A percentile compares a stretch with the other conserved stretches of the same genome.
Conservation (phyloP, 2,888 invertebrate species). For the Pristionchus exspectatus region DNA sequence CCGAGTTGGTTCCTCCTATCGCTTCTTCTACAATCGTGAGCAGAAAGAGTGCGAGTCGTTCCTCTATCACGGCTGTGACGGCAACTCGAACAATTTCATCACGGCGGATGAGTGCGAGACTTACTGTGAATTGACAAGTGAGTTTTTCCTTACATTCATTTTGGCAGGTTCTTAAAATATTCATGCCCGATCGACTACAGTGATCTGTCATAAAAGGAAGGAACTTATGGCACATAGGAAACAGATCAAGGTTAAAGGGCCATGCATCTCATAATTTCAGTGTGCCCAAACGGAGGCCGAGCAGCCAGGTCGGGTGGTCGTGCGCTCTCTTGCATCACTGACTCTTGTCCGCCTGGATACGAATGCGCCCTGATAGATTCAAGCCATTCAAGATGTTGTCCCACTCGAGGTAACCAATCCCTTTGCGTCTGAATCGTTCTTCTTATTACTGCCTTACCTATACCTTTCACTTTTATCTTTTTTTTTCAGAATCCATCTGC, state of each 20-base stretch:
- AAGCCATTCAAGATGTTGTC: constrained; percentile 67
- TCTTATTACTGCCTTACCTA: background rate
- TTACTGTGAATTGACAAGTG: constrained; percentile 69
- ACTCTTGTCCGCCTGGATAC: constrained; percentile 67
- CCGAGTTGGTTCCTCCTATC: constrained; percentile 32
- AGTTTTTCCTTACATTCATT: constrained; percentile 56
- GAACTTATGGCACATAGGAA: no score
- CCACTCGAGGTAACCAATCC: constrained; percentile 63
- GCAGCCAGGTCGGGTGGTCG: constrained; percentile 58
- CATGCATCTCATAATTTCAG: constrained; percentile 56
- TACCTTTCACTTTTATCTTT: no score
- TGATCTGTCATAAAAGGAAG: no score
- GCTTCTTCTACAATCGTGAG: constrained; percentile 53
- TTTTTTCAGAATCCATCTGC: constrained; percentile 38
- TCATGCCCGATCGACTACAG: no score
- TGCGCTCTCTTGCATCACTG: constrained; percentile 61
- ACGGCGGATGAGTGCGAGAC: constrained; percentile 68
- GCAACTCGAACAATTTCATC: constrained; percentile 73
- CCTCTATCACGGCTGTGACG: constrained; percentile 70
- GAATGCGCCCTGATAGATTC: constrained; percentile 68
- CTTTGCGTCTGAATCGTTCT: no score
- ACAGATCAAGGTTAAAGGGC: no score
- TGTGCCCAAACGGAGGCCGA: constrained; percentile 70
- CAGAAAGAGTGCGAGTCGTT: constrained; percentile 67
- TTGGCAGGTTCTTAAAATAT: no score